Conservation (phyloP, 2,888 invertebrate genomes). For the Lobophora halterata region DNA sequence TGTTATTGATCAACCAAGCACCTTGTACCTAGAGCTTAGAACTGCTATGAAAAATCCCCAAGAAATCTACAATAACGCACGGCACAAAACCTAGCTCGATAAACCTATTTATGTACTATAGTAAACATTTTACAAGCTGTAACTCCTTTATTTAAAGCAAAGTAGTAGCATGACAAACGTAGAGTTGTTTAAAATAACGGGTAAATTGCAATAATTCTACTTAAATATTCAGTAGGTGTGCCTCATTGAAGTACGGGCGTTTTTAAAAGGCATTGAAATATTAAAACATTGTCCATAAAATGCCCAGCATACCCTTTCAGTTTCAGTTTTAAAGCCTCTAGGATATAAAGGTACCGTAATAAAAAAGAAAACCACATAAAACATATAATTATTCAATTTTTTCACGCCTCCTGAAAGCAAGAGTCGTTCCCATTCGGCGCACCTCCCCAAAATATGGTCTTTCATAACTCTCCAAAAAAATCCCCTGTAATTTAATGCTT, state of each 20-base stretch:
- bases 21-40: slow-evolving; percentile 17
- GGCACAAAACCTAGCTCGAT: slow-evolving; percentile 5
- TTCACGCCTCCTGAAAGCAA: slow-evolving; percentile 55
- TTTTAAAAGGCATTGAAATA: no score
- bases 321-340: slow-evolving; percentile 38
- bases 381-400: slow-evolving; percentile 61
- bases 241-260: no score
- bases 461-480: slow-evolving; percentile 66
- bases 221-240: no score
- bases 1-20: slow-evolving; percentile 9
- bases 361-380: slow-evolving; percentile 49
- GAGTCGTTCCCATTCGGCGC: slow-evolving; percentile 58
- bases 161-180: slow-evolving; percentile 12
- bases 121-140: slow-evolving; percentile 1
- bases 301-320: slow-evolving; percentile 35
- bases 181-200: no score
- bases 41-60: not conserved
- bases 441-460: slow-evolving; percentile 70
- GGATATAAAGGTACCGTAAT: slow-evolving; percentile 44
- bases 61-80: slow-evolving; percentile 2
- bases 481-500: slow-evolving; percentile 70
- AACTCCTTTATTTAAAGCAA: not conserved
- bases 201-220: no score
- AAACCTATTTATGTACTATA: not conserved
- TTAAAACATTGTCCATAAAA: slow-evolving; percentile 29